Conservation (phyloP, 2,888 invertebrate genomes). For the Lamproptera curius region DNA sequence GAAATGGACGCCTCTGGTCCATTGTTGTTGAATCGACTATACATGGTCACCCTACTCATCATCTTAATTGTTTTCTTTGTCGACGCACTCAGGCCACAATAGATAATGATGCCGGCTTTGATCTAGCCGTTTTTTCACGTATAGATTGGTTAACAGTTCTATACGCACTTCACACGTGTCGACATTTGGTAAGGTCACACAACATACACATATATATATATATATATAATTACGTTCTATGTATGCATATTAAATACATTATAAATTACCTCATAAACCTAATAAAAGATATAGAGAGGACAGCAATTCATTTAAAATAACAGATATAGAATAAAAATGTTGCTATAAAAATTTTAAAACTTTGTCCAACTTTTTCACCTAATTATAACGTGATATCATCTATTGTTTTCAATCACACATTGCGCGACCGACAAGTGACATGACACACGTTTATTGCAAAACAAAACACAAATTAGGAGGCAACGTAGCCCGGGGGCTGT, state of each 20-base stretch:
- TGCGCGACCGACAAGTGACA: slow-evolving; percentile 32
- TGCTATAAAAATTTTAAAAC: too few relatives aligned
- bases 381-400: too few relatives aligned
- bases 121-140: slow-evolving; percentile 38
- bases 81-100: slow-evolving; percentile 62
- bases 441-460: slow-evolving; percentile 65
- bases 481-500: slow-evolving; percentile 37
- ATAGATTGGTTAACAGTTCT: neutral
- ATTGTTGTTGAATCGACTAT: slow-evolving; percentile 44
- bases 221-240: too few relatives aligned
- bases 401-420: too few relatives aligned
- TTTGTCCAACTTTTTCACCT: too few relatives aligned
- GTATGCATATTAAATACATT: too few relatives aligned
- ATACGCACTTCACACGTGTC: neutral
- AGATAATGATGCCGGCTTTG: slow-evolving; percentile 63
- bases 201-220: too few relatives aligned
- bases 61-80: slow-evolving; percentile 73
- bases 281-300: too few relatives aligned
- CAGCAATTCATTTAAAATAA: too few relatives aligned
- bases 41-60: slow-evolving; percentile 57
- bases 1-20: slow-evolving; percentile 59
- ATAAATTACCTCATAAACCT: too few relatives aligned
- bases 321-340: too few relatives aligned
- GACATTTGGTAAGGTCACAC: too few relatives aligned
- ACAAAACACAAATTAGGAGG: slow-evolving; percentile 67